Percentiles rank a stretch among this genome's conserved stretches.
phyloP scores from a whole-genome alignment of 2,888 invertebrate genomes.

The Willowsia nigromaculata region DNA sequence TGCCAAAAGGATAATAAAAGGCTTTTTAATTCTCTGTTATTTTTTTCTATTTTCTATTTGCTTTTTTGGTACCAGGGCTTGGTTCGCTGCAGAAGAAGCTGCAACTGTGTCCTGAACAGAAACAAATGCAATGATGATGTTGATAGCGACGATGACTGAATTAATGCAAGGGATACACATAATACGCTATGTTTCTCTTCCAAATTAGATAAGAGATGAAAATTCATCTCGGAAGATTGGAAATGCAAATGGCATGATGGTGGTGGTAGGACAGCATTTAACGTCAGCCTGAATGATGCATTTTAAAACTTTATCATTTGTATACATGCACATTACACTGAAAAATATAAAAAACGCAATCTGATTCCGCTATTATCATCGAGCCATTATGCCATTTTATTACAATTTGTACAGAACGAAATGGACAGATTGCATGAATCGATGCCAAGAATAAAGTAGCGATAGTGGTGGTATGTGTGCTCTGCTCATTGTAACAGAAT shows the following conservation, averaged over 20 bases:
- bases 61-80: neutral
- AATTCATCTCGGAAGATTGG: neutral
- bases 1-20: slow-evolving; percentile 49
- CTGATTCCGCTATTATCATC: slow-evolving; percentile 39
- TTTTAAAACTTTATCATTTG: too few species aligned
- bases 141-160: neutral
- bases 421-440: slow-evolving; percentile 50
- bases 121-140: neutral
- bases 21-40: slow-evolving; percentile 26
- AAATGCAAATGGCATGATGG: neutral
- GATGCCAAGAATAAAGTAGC: slow-evolving; percentile 47
- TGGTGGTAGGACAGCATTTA: neutral
- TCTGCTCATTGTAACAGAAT: neutral
- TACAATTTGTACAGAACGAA: slow-evolving; percentile 51
- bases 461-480: slow-evolving; percentile 10
- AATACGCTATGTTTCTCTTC: neutral
- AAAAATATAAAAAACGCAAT: neutral
- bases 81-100: neutral
- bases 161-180: neutral
- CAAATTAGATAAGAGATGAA: neutral
- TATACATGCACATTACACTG: too few species aligned
- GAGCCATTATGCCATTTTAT: slow-evolving; percentile 39
- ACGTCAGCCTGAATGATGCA: too few species aligned
- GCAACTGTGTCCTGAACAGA: neutral
- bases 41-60: slow-evolving; percentile 23